These are phyloP conservation scores for Spea hammondii DNA, from an alignment of 2,797 vertebrate species.

Conservation along the genomic window DNA sequence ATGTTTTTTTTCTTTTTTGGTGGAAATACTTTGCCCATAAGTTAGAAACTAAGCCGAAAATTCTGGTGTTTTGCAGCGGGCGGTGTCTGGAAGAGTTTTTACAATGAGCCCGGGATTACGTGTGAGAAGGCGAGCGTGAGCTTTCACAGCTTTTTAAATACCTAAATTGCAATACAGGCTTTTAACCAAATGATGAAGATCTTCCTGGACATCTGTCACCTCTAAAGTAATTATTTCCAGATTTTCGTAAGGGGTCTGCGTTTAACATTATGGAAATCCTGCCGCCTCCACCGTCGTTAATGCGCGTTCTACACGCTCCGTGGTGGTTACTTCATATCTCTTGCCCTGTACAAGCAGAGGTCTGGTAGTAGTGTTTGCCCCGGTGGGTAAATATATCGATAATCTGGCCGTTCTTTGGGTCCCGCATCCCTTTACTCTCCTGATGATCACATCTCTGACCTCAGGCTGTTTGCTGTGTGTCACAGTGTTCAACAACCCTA, in stretches of 20 bases:
- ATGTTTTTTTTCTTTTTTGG: background rate
- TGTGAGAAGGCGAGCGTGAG: conserved; percentile 46
- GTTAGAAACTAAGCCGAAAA: conserved; percentile 4
- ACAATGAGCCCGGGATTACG: conserved; percentile 29
- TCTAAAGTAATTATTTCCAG: conserved; percentile 43
- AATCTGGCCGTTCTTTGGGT: too few relatives aligned
- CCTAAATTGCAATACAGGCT: conserved; percentile 33
- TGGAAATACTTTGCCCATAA: conserved; percentile 5
- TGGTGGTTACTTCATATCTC: background rate
- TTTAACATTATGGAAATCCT: conserved; percentile 35
- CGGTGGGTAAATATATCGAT: too few relatives aligned
- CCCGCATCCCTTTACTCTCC: too few relatives aligned
- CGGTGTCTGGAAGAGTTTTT: conserved; percentile 44
- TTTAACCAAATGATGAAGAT: conserved; percentile 39
- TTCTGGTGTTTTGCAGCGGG: conserved; percentile 2
- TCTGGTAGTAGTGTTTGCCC: background rate
- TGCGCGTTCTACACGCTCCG: background rate
- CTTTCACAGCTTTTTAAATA: conserved; percentile 49
- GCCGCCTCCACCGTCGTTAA: background rate
- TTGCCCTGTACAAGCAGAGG: background rate
- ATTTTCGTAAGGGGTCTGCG: conserved; percentile 29
- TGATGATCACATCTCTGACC: too few relatives aligned
- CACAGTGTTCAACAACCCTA: too few relatives aligned
- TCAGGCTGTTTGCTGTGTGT: too few relatives aligned
- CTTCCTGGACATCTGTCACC: conserved; percentile 34